Evolutionary conservation across 2,888 invertebrate genomes (phyloP), one percentile per base, ranked within the genome.

Genomic region (Oconnorella tubifera): DNA sequence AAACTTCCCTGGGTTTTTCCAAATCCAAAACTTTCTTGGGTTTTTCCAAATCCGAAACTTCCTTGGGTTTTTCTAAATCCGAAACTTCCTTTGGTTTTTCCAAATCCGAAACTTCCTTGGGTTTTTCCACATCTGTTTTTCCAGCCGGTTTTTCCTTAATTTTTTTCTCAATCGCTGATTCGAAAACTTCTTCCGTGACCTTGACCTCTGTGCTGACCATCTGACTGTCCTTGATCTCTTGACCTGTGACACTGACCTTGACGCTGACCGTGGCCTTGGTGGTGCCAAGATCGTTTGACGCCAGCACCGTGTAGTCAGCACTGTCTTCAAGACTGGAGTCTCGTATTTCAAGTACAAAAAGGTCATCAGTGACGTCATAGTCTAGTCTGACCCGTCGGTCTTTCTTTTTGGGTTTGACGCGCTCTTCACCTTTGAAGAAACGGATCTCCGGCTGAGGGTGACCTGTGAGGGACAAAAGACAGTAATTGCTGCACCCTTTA

Each of bases 231-330:
- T n/a, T n/a, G n/a, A n/a, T n/a, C 40, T 40, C 19, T 40, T 14
- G 10, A n/a, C n/a, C 50, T 33, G 49, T 40, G 19, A 53, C 56
- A 27, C 48, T 58, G n/a, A 65, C 62, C 4, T 27, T 14, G 4
- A 66, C 66, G 3, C 25, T 53, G n/a, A 60, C 66, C 31, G 56
- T 56, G 23, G 29, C 58, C 6, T n/a, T 27, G 10, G 28, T 28
- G 23, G 10, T 40, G n/a, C 69, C 67, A 10, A 56, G 31, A 4
- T 49, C 63, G 49, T 75, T 76, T 64, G 70, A 66, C 29, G 75
- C 77, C n/a, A 66, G 68, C 40, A 77, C 68, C 29, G 72, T 71
- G 68, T 78, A 78, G 6, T 70, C 73, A 2, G 77, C 78, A 2
- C 70, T 68, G 65, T 78, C 76, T 4, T 68, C 58, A 6, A 63